Evolutionary conservation across 53 echinoderm and acorn worm species (phyloP), one percentile per base, ranked within the genome.

Genomic region (Holothuria scabra): DNA sequence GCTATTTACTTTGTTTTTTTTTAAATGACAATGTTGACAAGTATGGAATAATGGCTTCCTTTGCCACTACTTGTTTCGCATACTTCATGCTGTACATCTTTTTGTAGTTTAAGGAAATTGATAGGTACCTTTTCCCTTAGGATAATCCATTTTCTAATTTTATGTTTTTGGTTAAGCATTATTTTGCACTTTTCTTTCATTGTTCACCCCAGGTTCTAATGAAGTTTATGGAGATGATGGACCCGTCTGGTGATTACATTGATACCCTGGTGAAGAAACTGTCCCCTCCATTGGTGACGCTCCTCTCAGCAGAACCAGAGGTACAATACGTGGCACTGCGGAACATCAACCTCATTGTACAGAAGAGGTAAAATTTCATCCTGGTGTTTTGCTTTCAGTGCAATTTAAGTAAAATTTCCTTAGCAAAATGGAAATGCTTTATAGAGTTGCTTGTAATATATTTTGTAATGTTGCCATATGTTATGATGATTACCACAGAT

Each of bases 211-310:
- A 95, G 95, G 95, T 95, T 11, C 78, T 95, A 79, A 95, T 95
- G 95, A 96, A 96, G 81, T 96, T 96, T 79, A 96, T 96, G 97
- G 97, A 96, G 66, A 86, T 96, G 59, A 92, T 96, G 93, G 76
- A 81, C 24, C 92, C 93, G 12, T 61, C 79, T 30, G 88, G 90
- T 10, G 93, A 90, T 5, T 96, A 93, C 85, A 79, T 93, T 59
- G 63, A 68, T 29, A 84, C 90, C 65, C 79, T 96, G 48, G 93
- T 88, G 59, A 96, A 94, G 93, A 96, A 96, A 83, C 90, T 96
- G 58, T 90, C 97, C 28, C 97, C 97, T 3, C 97, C 97, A 55
- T 83, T 93, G 65, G 97, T 96, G 68, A 96, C 97, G 34, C 82
- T 96, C 37, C 83, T 96, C 71, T 96, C 97, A 2, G 97, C 97